Conservation (phyloP, 2,888 invertebrate genomes). For the Alentia gelatinosa region DNA sequence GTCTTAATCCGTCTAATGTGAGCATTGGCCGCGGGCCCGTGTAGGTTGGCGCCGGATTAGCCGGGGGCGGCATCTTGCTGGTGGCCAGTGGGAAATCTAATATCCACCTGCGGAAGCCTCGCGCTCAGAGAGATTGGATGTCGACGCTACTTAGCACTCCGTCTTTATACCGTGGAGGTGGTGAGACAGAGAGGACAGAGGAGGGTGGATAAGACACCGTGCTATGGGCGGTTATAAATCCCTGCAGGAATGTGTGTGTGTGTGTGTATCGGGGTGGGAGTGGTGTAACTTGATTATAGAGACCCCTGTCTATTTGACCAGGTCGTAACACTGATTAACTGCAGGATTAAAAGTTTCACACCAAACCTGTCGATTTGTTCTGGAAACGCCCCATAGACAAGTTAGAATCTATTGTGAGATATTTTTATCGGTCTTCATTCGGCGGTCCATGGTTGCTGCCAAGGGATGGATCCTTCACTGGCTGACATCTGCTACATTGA, state of each 20-base stretch:
- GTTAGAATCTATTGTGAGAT: no score
- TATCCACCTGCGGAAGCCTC: not conserved
- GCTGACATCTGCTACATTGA: not conserved
- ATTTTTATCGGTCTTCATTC: no score
- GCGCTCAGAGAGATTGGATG: not conserved
- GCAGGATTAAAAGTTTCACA: not conserved
- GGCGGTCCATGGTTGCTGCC: not conserved
- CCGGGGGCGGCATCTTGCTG: not conserved
- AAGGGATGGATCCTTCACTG: not conserved
- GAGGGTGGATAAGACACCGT: not conserved
- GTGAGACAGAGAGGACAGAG: not conserved
- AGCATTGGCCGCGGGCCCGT: not conserved
- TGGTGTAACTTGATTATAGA: no score
- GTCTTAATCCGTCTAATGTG: not conserved
- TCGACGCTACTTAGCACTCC: not conserved
- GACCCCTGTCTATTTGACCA: no score
- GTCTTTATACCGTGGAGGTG: not conserved
- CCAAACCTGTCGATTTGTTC: not conserved
- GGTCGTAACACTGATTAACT: not conserved
- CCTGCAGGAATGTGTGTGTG: no score
- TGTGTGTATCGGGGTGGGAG: no score
- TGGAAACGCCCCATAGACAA: no score
- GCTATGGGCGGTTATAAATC: no score
- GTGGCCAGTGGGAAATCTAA: not conserved
- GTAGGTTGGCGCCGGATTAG: not conserved